A percentile compares a stretch with the other conserved stretches of the same genome.
Conservation (phyloP, 2,797 vertebrate genomes). For the Mareca penelope region DNA sequence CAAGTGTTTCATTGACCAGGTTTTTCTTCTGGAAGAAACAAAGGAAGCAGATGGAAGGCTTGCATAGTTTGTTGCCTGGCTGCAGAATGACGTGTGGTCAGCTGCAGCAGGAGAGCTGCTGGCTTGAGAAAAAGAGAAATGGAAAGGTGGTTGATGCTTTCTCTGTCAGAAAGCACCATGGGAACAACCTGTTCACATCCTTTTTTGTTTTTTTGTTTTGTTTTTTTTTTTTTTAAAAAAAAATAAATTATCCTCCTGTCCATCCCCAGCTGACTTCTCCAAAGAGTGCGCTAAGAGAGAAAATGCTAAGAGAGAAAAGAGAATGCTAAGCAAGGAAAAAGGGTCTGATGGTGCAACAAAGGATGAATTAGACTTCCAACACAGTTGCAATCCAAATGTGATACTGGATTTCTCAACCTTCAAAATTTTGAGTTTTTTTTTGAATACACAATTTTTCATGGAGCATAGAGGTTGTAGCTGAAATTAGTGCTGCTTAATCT, state of each 20-base stretch:
- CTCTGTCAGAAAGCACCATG: background rate
- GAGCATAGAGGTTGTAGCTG: background rate
- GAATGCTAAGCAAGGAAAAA: background rate
- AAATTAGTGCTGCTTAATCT: background rate
- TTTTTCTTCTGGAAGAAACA: background rate
- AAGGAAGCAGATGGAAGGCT: background rate
- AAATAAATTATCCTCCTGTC: background rate
- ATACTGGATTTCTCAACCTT: background rate
- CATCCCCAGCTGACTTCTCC: background rate
- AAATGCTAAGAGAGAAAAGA: background rate
- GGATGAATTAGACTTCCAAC: background rate
- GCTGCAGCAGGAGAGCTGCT: background rate
- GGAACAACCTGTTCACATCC: background rate
- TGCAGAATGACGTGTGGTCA: background rate
- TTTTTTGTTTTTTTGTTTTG: background rate
- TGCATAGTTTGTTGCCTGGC: background rate
- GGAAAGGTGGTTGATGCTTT: fast-evolving
- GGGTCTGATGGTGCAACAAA: background rate
- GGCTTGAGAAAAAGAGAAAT: background rate
- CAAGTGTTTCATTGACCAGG: background rate
- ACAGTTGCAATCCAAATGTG: background rate
- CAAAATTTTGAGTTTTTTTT: background rate
- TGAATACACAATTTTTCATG: background rate
- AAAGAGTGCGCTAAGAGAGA: background rate
- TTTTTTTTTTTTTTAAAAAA: too few species aligned